phyloP scores from a whole-genome alignment of 2,797 vertebrate genomes.

The Pristis pectinata region DNA sequence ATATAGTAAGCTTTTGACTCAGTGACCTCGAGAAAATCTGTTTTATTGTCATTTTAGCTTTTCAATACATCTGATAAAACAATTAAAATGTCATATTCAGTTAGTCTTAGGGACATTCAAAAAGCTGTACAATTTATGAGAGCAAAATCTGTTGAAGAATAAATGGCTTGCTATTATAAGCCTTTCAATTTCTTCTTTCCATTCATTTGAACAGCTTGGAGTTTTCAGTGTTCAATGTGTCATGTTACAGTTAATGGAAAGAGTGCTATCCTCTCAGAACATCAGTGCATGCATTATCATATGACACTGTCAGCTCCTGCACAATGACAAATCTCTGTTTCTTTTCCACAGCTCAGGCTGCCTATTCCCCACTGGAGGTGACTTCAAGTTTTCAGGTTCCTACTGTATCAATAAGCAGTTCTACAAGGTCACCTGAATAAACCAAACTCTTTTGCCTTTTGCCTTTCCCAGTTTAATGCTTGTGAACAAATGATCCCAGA shows the following conservation, averaged over 20 bases:
- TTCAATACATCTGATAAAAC: slow-evolving; percentile 6
- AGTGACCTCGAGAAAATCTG: slow-evolving; percentile 1
- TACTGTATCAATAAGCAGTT: not conserved
- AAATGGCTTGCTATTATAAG: slow-evolving; percentile 5
- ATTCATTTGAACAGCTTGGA: not conserved
- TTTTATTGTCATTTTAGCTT: not conserved
- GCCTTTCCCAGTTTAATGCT: not conserved
- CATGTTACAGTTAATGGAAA: slow-evolving; percentile 27
- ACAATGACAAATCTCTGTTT: not conserved
- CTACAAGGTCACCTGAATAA: not conserved
- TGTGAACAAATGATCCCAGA: not conserved
- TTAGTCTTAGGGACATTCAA: not conserved
- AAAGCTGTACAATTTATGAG: not conserved
- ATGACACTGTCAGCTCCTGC: not conserved
- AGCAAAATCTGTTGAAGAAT: not conserved
- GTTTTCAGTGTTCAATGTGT: slow-evolving; percentile 4
- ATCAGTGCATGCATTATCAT: slow-evolving; percentile 12
- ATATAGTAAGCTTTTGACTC: not conserved
- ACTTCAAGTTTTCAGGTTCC: not conserved
- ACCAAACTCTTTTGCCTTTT: not conserved
- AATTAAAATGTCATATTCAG: not conserved
- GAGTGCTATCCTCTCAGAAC: not conserved
- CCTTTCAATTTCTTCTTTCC: not conserved
- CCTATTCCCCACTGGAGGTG: not conserved
- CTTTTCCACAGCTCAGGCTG: not conserved